phyloP scores from a whole-genome alignment of 1,140 invertebrate genomes.

The Trichonephila clavipes region DNA sequence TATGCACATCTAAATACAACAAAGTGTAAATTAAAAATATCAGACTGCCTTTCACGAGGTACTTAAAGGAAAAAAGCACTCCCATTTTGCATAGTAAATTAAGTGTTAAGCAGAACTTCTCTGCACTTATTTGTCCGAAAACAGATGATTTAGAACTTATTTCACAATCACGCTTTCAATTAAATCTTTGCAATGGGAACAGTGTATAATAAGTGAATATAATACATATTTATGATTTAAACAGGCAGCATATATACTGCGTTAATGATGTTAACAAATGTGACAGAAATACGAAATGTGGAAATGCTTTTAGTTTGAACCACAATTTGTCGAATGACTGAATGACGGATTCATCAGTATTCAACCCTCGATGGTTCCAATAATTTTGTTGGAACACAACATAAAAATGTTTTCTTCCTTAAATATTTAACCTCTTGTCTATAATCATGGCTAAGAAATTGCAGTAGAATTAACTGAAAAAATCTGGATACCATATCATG shows the following conservation, averaged over 20 bases:
- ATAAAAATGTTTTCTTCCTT: background rate
- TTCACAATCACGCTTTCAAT: conserved; percentile 14
- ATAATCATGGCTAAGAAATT: background rate
- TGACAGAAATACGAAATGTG: background rate
- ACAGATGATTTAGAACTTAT: background rate
- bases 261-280: background rate
- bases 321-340: background rate
- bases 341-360: conserved; percentile 1
- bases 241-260: background rate
- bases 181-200: background rate
- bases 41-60: background rate
- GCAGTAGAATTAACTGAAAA: conserved; percentile 1
- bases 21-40: background rate
- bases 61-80: background rate
- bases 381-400: background rate
- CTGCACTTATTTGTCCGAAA: conserved; percentile 14
- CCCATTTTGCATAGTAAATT: background rate
- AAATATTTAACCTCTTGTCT: conserved; percentile 8
- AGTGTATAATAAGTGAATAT: background rate
- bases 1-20: background rate
- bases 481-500: background rate
- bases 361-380: background rate
- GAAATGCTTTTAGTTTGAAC: background rate
- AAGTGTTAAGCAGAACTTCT: background rate
- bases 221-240: background rate